A percentile compares a stretch with the other conserved stretches of the same genome.
Conservation (phyloP, 2,797 vertebrate species). For the Mus minutoides region DNA sequence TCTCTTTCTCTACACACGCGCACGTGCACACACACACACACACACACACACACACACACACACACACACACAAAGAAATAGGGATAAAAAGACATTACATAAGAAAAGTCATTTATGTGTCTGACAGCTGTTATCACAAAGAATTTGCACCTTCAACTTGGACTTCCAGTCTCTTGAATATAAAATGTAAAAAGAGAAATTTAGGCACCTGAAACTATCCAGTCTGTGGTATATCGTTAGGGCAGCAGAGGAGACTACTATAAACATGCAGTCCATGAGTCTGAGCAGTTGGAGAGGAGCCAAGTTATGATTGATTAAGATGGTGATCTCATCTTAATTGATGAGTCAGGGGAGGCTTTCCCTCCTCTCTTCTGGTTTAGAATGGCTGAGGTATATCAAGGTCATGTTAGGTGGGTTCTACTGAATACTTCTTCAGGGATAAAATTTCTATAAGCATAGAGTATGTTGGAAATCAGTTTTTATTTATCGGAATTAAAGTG, state of each 20-base stretch:
- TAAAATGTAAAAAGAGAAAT: constrained; percentile 7
- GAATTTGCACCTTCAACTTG: not conserved
- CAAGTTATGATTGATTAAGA: constrained; percentile 41
- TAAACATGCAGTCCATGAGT: not conserved
- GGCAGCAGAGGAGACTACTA: not conserved
- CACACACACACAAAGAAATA: not conserved
- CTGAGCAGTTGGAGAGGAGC: constrained; percentile 43
- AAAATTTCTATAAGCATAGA: constrained; percentile 46
- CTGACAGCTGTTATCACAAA: not conserved
- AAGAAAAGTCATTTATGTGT: not conserved
- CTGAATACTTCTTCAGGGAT: constrained; percentile 27
- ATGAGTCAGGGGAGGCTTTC: not conserved
- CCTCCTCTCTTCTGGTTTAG: constrained; percentile 39
- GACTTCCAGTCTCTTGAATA: not conserved
- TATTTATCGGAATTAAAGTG: constrained; percentile 65
- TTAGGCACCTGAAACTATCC: not conserved
- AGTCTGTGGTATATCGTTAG: constrained; percentile 24
- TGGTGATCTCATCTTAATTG: constrained; percentile 32
- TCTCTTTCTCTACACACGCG: too few relatives aligned
- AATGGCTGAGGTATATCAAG: not conserved
- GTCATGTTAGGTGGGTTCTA: constrained; percentile 35
- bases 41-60: too few relatives aligned
- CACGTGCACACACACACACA: too few relatives aligned
- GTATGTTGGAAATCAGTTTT: constrained; percentile 48
- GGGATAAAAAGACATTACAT: not conserved